Evolutionary conservation across 2,797 vertebrate genomes (phyloP).

Genomic region (Gouania willdenowi): DNA sequence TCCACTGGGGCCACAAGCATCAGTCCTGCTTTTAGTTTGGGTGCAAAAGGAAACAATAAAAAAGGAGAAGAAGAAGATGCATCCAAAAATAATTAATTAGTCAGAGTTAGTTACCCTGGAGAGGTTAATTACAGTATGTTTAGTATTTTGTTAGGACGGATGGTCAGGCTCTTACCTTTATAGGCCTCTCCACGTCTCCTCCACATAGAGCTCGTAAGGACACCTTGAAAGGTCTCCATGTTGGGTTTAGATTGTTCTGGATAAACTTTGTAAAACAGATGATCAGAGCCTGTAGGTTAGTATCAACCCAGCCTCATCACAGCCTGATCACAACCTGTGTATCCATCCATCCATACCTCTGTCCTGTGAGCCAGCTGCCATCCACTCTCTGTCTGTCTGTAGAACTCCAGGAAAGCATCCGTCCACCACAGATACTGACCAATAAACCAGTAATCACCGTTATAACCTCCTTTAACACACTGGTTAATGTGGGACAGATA

Average conservation of each 20-base stretch:
- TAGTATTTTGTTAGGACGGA: no score
- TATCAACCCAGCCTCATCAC: no score
- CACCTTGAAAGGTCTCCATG: constrained; percentile 89
- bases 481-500: no score
- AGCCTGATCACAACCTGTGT: constrained; percentile 52
- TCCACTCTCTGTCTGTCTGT: constrained; percentile 84
- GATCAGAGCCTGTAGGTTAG: no score
- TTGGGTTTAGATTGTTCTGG: constrained; percentile 71
- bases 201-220: constrained; percentile 87
- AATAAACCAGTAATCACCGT: no score
- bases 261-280: no score
- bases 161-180: constrained; percentile 52
- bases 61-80: no score
- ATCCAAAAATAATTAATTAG: no score
- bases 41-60: neutral
- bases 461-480: no score
- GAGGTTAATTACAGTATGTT: no score
- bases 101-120: no score
- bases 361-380: constrained; percentile 95
- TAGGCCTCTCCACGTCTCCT: constrained; percentile 85
- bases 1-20: constrained; percentile 16
- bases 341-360: no score
- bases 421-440: constrained; percentile 80
- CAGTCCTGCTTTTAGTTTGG: constrained; percentile 13
- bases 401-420: constrained; percentile 94